Base-by-base conservation (phyloP, 2,113 vertebrate genomes). In the Halichoerus grypus region DNA sequence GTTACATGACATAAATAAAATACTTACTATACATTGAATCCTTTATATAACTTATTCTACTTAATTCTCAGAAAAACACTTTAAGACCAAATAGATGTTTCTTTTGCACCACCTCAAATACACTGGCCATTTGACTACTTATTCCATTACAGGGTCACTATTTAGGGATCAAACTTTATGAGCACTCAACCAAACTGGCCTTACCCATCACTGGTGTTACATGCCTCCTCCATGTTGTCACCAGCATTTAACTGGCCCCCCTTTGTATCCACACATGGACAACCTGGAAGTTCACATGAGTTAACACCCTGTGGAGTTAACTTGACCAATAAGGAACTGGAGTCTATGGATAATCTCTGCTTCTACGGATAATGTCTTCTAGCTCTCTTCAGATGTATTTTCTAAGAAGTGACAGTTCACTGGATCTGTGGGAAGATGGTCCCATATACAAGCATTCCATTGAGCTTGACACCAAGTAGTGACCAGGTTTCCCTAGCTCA, bases 371-470 rank as follows among this genome's bases (percentile, higher is more conserved):
- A 57, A 26, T 18, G 21, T 71, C 9, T 57, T 81, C 74, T 39
- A 3, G 1, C 11, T 72, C 53, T 76, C 33, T 59, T 57, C 22
- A 61, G 13, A 71, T 42, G 71, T 22, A 4, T 19, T 31, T 69
- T 57, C 26, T 67, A 26, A 51, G 42, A 77, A 94, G 77, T 31
- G 14, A 1, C 22, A 26, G 3, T 51, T 33, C 63, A n/a, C 22
- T n/a, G 26, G 26, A 42, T 5, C 49, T 6, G 4, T 22, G 33
- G 24, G 39, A 65, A 36, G 36, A 14, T 4, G 18, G 2, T 0
- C 13, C 31, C n/a, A 31, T 1, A 7, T 22, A 28, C 0, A 9
- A 28, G 31, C 18, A 33, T 12, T 19, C 6, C 0, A 2, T 12
- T 33, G 42, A 51, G 21, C 55, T 65, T 53, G 61, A 71, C 14